Base-by-base conservation (phyloP, 2,113 vertebrate species). In the Caloenas nicobarica region DNA sequence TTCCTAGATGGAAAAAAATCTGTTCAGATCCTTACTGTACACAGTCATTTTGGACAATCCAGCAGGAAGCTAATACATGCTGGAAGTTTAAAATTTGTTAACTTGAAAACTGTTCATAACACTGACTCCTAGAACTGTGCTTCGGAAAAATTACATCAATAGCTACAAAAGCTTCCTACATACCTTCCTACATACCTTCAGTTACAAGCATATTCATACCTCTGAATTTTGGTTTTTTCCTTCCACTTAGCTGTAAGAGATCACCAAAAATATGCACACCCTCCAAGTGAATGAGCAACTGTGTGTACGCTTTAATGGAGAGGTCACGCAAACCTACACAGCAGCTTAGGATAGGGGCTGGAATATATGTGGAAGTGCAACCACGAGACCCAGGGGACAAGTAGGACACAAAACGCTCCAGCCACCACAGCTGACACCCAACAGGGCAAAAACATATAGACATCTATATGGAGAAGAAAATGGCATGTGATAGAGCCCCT, bases 401-500 rank as follows among this genome's bases (percentile, higher is more conserved):
- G 13, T 1, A 53, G 21, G 34, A 80, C 64, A 73, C 40, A 71
- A 58, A 77, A 40, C 5, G 13, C 42, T 51, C 40, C 44, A 60
- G 42, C n/a, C 14, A 48, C n/a, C 40, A 62, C 51, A 42, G 51
- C 51, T 29, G 34, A 78, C 66, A 92, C 4, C 33, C 51, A 38
- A 4, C 12, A 38, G 28, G 46, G 62, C 44, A 86, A 61, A 92
- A 72, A 60, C 33, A 21, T 22, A 42, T 31, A 68, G 66, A 68
- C 64, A 82, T 6, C 51, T 7, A 3, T 15, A 26, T 2, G 22
- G 51, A 53, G 51, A 54, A 51, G 36, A 38, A 89, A 78, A 48
- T 4, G 10, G 18, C 38, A 70, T 0, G 0, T 5, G 16, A 36
- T 1, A 50, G 60, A 36, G 54, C 50, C 53, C 31, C 36, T 74